Percentiles rank a stretch among this genome's conserved stretches.
These are phyloP conservation scores for Drosophila navojoa DNA, from an alignment of 1,140 invertebrate genomes.

Conservation along the genomic window DNA sequence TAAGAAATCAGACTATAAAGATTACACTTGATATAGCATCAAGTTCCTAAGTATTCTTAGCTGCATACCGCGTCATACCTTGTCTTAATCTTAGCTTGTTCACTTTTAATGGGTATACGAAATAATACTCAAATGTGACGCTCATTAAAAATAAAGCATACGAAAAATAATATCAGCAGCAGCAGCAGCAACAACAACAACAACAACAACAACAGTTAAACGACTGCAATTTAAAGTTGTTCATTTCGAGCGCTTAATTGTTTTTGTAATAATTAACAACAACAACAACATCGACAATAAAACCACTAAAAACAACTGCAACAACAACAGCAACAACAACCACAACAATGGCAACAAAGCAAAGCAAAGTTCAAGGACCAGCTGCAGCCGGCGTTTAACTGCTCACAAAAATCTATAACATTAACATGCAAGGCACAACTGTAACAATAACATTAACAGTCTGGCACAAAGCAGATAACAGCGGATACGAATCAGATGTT, in stretches of 20 bases:
- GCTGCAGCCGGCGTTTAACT: conserved; percentile 33
- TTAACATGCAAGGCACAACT: conserved; percentile 46
- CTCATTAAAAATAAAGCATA: conserved; percentile 77
- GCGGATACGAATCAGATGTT: neutral
- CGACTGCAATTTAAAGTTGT: conserved; percentile 76
- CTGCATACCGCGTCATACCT: too few relatives aligned
- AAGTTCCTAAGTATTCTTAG: too few relatives aligned
- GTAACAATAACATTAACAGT: conserved; percentile 41
- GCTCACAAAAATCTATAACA: conserved; percentile 9
- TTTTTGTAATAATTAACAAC: conserved; percentile 78
- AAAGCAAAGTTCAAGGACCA: conserved; percentile 66
- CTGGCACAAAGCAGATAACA: conserved; percentile 11
- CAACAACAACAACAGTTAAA: conserved; percentile 61
- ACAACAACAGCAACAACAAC: conserved; percentile 32
- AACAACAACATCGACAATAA: conserved; percentile 52
- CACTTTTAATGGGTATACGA: neutral
- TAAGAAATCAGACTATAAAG: too few relatives aligned
- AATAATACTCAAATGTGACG: conserved; percentile 48
- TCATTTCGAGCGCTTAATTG: conserved; percentile 68
- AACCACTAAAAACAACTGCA: conserved; percentile 27
- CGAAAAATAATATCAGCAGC: conserved; percentile 50
- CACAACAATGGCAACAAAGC: conserved; percentile 23
- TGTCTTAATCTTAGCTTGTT: neutral
- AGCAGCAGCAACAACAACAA: conserved; percentile 41
- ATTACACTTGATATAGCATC: too few relatives aligned